phyloP scores from a whole-genome alignment of 2,113 vertebrate genomes.

The Ovis aries region ARS-UI_Ramb_v3.0 NC_056066.1:70564501-70565000 shows the following conservation, averaged over 20 bases:
- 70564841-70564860: slow-evolving; percentile 26
- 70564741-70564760: too few species aligned
- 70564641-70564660: background rate
- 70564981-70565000: background rate
- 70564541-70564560: slow-evolving; percentile 18
- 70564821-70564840: background rate
- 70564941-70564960: slow-evolving; percentile 14
- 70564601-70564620: slow-evolving; percentile 10
- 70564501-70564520: background rate
- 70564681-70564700: too few species aligned
- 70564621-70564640: background rate
- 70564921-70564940: background rate
- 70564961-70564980: slow-evolving; percentile 18
- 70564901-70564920: slow-evolving; percentile 1
- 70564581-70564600: background rate
- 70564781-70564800: too few species aligned
- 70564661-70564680: too few species aligned
- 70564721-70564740: too few species aligned
- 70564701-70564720: too few species aligned
- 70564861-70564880: background rate
- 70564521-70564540: slow-evolving; percentile 33
- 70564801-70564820: background rate
- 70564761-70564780: too few species aligned
- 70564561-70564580: background rate
- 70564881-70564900: slow-evolving; percentile 1